Base-by-base conservation (phyloP, 1,140 invertebrate species). In the Meloidogyne chitwoodi region DNA sequence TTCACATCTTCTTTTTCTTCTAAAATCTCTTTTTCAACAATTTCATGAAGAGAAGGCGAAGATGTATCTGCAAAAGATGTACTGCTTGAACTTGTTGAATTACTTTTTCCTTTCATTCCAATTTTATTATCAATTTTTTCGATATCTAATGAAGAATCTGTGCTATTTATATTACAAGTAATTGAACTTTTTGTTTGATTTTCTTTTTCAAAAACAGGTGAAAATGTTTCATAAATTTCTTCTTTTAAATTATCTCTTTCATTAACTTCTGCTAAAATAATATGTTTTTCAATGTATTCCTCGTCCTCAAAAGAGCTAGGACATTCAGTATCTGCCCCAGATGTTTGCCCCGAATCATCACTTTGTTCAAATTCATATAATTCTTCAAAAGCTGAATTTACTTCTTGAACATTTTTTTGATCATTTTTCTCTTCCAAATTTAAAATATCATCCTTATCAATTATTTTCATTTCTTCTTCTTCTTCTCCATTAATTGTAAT, bases 241-340 rank as follows among this genome's bases (percentile, higher is more conserved):
- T 48, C 44, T 24, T 70, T 70, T n/a, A 34, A 22, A 41, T 70
- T 6, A 56, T 27, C 27, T 34, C 22, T 26, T 29, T 41, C 26
- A 48, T 70, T 22, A 29, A 44, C 38, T 22, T 44, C 19, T 14
- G 10, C 68, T 61, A 34, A 22, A 44, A 22, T 70, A 44, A 10
- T 29, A 1, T 70, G 34, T 24, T 10, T 44, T 48, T 70, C 68
- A 16, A 34, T 29, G 27, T 44, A 19, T 48, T 29, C 22, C 61
- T 44, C 31, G 1, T 69, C 26, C 2, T 22, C 44, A 26, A 26
- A 65, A 29, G 64, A 65, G 24, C 31, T 34, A 44, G 38, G 68
- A 0, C 22, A 44, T 70, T 70, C 68, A 44, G 68, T 22, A 48
- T 70, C 68, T 19, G 68, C 68, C 14, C 38, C 38, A 56, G 68